phyloP scores from a whole-genome alignment of 2,888 invertebrate genomes.

The Boloria selene region DNA sequence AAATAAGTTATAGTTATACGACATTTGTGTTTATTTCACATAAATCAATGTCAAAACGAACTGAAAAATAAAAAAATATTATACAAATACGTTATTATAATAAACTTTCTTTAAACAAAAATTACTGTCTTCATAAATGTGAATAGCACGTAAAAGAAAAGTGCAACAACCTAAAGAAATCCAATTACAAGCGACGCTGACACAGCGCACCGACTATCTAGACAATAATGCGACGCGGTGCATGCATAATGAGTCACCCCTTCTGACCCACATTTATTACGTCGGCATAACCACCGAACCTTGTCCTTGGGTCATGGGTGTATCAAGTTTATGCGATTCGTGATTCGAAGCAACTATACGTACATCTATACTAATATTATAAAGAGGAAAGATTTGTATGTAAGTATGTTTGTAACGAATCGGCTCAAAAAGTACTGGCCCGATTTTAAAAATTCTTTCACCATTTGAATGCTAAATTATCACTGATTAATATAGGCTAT shows the following conservation, averaged over 20 bases:
- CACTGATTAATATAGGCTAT: too few species aligned
- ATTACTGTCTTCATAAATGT: not conserved
- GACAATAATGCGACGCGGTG: constrained; percentile 2
- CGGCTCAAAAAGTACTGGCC: too few species aligned
- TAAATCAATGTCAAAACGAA: too few species aligned
- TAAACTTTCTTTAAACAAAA: not conserved
- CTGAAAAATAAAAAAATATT: too few species aligned
- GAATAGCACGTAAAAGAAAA: constrained; percentile 24
- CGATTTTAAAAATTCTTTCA: too few species aligned
- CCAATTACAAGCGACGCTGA: constrained; percentile 61
- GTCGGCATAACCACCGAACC: constrained; percentile 8
- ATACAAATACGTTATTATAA: too few species aligned
- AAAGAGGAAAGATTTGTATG: too few species aligned
- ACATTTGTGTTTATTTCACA: too few species aligned
- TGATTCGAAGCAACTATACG: not conserved
- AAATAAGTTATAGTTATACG: too few species aligned
- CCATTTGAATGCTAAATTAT: too few species aligned
- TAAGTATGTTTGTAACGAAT: too few species aligned
- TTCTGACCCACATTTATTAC: constrained; percentile 33
- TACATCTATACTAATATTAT: too few species aligned
- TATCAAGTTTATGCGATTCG: constrained; percentile 5
- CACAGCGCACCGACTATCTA: constrained; percentile 41
- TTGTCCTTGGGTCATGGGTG: constrained; percentile 8
- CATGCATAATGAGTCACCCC: constrained; percentile 35
- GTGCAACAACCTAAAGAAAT: constrained; percentile 61